Conservation (phyloP, 2,888 invertebrate genomes). For the Tetheella fluctuosa region DNA sequence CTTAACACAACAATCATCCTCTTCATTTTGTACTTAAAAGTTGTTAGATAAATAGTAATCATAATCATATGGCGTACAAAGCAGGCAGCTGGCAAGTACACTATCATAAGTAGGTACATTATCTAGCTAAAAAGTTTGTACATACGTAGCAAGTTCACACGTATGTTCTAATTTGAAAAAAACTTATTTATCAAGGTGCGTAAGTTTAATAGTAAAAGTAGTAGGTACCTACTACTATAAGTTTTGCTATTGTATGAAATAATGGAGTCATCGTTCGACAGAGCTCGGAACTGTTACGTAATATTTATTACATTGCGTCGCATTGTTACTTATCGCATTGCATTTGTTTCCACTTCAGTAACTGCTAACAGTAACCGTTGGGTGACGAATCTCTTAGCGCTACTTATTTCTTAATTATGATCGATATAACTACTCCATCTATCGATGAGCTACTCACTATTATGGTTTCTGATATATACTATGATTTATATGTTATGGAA, state of each 20-base stretch:
- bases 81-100: too few relatives aligned
- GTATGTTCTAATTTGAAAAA: too few relatives aligned
- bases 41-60: too few relatives aligned
- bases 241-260: constrained; percentile 23
- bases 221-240: too few relatives aligned
- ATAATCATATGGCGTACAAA: too few relatives aligned
- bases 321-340: constrained; percentile 33
- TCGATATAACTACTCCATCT: constrained; percentile 17
- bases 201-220: too few relatives aligned
- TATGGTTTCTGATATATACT: not conserved
- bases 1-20: too few relatives aligned
- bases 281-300: constrained; percentile 39
- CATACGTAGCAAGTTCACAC: too few relatives aligned
- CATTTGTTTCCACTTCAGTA: constrained; percentile 41
- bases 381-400: not conserved
- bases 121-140: too few relatives aligned
- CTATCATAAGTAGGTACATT: too few relatives aligned
- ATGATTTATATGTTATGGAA: not conserved
- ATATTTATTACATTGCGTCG: constrained; percentile 30
- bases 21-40: too few relatives aligned
- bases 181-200: not conserved
- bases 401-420: constrained; percentile 10
- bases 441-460: constrained; percentile 17
- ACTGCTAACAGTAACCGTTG: constrained; percentile 18
- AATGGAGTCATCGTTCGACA: constrained; percentile 30